These are phyloP conservation scores for Mythimna pallens DNA, from an alignment of 2,888 invertebrate genomes.

Conservation along the genomic window DNA sequence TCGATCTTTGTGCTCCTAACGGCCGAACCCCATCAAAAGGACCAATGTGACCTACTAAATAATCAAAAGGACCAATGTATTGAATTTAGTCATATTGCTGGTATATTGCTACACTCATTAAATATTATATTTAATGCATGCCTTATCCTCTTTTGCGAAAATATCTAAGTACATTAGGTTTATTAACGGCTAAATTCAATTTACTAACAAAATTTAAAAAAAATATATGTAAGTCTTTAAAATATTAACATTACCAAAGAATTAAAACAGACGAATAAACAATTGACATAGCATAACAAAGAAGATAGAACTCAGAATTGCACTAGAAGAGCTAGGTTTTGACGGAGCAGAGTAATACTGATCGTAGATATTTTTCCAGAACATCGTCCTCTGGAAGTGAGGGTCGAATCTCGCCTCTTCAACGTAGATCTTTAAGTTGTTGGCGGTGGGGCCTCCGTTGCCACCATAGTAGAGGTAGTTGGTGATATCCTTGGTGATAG, in stretches of 20 bases:
- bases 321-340: conserved; percentile 64
- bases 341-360: conserved; percentile 72
- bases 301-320: conserved; percentile 56
- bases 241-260: neutral
- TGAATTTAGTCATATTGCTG: neutral
- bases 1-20: neutral
- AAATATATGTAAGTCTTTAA: neutral
- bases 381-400: conserved; percentile 70
- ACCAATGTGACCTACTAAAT: neutral
- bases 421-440: conserved; percentile 33
- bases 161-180: neutral
- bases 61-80: too few relatives aligned
- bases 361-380: conserved; percentile 73
- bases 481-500: conserved; percentile 59
- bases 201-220: neutral
- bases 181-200: neutral
- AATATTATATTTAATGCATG: too few relatives aligned
- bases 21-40: neutral
- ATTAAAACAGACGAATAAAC: conserved; percentile 65
- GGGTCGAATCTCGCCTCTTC: conserved; percentile 72
- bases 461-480: conserved; percentile 72
- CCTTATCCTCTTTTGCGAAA: neutral
- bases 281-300: conserved; percentile 65
- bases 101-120: neutral
- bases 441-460: conserved; percentile 42